These are phyloP conservation scores for Teleogryllus oceanicus DNA, from an alignment of 2,888 invertebrate species.

Conservation along the genomic window DNA sequence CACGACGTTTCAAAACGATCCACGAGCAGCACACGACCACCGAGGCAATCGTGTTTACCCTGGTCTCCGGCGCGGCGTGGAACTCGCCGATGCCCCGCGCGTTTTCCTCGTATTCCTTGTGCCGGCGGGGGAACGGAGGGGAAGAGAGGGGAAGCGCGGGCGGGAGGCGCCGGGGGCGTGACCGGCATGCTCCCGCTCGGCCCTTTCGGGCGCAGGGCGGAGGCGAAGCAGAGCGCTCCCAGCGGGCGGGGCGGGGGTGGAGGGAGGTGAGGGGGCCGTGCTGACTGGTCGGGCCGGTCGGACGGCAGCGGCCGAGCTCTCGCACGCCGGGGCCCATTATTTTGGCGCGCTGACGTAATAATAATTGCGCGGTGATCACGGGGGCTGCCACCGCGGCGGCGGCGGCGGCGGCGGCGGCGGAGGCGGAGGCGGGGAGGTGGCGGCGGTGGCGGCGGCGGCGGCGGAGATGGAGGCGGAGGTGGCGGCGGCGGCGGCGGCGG, in stretches of 20 bases:
- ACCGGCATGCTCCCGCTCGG: too few relatives aligned
- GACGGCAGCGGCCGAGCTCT: background rate
- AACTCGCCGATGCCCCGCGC: too few relatives aligned
- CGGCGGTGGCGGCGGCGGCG: background rate
- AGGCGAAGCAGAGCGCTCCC: background rate
- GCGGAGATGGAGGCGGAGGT: background rate
- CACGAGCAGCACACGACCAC: too few relatives aligned
- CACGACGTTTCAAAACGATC: too few relatives aligned
- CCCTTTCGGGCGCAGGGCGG: background rate
- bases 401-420: background rate
- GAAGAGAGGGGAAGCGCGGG: background rate
- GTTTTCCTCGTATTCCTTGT: too few relatives aligned
- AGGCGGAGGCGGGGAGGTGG: background rate
- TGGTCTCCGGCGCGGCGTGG: too few relatives aligned
- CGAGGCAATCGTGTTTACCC: too few relatives aligned
- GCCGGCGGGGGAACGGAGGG: too few relatives aligned
- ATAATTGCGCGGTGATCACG: background rate
- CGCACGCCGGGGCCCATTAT: background rate
- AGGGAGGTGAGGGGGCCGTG: background rate
- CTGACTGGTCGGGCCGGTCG: background rate
- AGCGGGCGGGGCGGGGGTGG: background rate
- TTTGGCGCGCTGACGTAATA: slow-evolving; percentile 1
- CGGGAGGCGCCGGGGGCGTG: background rate
- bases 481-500: background rate
- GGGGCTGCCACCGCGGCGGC: background rate